Conservation (phyloP, 1,140 invertebrate species). For the Grapholita molesta region DNA sequence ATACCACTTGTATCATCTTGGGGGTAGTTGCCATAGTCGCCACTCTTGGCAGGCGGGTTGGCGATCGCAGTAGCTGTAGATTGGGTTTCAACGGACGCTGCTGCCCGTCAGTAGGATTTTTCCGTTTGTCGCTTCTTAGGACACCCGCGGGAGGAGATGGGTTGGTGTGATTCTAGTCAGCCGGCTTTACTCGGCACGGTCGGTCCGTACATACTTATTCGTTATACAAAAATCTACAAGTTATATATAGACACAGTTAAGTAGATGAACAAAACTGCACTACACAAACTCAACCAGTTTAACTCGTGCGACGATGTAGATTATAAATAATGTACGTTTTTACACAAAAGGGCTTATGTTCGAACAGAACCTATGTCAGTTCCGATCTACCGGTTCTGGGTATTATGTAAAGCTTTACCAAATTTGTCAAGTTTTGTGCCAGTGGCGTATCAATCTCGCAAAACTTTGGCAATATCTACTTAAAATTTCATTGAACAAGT, state of each 20-base stretch:
- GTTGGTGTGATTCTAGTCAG: no score
- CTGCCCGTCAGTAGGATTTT: no score
- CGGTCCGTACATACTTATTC: no score
- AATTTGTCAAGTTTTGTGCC: background rate
- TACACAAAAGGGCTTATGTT: background rate
- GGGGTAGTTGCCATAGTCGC: no score
- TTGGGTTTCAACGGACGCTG: no score
- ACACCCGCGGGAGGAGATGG: no score
- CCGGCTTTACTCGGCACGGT: no score
- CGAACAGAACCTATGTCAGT: background rate
- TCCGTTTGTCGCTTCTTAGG: no score
- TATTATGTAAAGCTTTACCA: background rate
- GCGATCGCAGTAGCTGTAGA: no score
- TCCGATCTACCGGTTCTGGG: background rate
- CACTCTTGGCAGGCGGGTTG: no score
- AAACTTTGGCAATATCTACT: background rate
- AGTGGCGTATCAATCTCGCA: background rate
- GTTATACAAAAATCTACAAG: background rate
- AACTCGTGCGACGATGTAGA: background rate
- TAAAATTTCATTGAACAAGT: background rate
- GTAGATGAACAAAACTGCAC: background rate
- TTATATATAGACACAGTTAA: background rate
- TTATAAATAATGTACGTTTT: background rate
- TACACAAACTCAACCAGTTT: background rate
- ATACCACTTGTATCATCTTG: no score